Percentiles rank a stretch among this genome's conserved stretches.
Conservation (phyloP, 2,113 vertebrate species). For the Murina feae region DNA sequence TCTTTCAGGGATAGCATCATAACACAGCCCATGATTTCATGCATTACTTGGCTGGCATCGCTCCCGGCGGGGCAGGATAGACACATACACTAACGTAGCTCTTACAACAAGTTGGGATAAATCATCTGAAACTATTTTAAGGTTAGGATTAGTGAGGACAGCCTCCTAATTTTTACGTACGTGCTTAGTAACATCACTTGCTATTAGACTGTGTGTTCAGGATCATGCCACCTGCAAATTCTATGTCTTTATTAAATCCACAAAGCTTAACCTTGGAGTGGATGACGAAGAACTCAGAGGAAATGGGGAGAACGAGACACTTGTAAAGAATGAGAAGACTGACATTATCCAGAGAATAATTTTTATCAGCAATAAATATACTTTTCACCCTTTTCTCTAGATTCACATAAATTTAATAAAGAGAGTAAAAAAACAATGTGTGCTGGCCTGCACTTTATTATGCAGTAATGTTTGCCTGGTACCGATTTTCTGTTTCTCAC, state of each 20-base stretch:
- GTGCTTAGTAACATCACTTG: conserved; percentile 33
- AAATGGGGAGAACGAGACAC: conserved; percentile 23
- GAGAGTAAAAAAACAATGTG: conserved; percentile 37
- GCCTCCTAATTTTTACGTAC: conserved; percentile 50
- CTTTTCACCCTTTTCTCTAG: conserved; percentile 70
- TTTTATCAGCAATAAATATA: conserved; percentile 67
- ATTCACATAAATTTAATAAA: conserved; percentile 69
- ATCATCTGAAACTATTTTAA: conserved; percentile 53
- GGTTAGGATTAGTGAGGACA: conserved; percentile 26
- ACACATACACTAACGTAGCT: background rate
- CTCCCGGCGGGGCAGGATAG: conserved; percentile 42
- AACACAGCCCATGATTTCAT: conserved; percentile 43
- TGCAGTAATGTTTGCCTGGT: conserved; percentile 66
- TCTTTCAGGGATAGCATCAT: conserved; percentile 49
- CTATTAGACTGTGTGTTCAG: background rate
- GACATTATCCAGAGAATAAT: conserved; percentile 57
- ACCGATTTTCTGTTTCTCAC: conserved; percentile 67
- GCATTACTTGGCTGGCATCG: background rate
- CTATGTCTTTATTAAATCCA: conserved; percentile 49
- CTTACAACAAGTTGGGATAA: conserved; percentile 43
- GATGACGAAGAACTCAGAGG: conserved; percentile 23
- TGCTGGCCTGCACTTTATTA: conserved; percentile 64
- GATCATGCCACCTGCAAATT: conserved; percentile 46
- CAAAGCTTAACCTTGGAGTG: conserved; percentile 28
- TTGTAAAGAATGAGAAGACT: conserved; percentile 28